Conservation (phyloP, 2,888 invertebrate species). For the Rhimphoctona megacephalus region DNA sequence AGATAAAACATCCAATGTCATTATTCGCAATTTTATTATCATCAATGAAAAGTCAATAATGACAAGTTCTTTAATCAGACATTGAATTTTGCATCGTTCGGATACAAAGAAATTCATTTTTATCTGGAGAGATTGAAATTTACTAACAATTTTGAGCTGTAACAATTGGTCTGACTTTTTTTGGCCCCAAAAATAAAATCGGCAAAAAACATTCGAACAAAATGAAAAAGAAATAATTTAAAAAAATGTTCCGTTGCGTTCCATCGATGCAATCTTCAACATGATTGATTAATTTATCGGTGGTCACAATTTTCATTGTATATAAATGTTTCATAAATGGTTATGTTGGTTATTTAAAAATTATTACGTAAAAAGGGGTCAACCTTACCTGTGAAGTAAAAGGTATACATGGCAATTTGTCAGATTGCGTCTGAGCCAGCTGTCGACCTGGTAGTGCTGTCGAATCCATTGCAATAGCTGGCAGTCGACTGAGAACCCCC, state of each 20-base stretch:
- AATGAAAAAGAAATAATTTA: not conserved
- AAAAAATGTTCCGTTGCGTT: not conserved
- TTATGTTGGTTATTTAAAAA: not conserved
- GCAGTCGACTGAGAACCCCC: constrained; percentile 48
- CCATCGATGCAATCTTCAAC: not conserved
- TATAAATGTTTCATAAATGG: not conserved
- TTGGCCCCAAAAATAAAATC: not conserved
- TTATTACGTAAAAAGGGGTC: not conserved
- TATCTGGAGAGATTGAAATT: too few relatives aligned
- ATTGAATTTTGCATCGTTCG: too few relatives aligned
- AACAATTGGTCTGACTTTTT: not conserved
- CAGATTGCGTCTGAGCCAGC: constrained; percentile 47
- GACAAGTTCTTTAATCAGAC: too few relatives aligned
- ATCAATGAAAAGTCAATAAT: too few relatives aligned
- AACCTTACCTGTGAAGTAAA: constrained; percentile 52
- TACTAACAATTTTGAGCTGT: too few relatives aligned
- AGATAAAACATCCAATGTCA: too few relatives aligned
- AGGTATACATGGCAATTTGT: constrained; percentile 10
- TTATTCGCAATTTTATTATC: too few relatives aligned
- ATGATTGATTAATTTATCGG: not conserved
- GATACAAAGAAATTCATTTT: too few relatives aligned
- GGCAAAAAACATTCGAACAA: not conserved
- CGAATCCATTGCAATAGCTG: constrained; percentile 22
- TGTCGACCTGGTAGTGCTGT: constrained; percentile 34
- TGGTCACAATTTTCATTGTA: not conserved